Evolutionary conservation across 2,797 vertebrate genomes (phyloP).

Genomic region (Myotis findleyi): DNA sequence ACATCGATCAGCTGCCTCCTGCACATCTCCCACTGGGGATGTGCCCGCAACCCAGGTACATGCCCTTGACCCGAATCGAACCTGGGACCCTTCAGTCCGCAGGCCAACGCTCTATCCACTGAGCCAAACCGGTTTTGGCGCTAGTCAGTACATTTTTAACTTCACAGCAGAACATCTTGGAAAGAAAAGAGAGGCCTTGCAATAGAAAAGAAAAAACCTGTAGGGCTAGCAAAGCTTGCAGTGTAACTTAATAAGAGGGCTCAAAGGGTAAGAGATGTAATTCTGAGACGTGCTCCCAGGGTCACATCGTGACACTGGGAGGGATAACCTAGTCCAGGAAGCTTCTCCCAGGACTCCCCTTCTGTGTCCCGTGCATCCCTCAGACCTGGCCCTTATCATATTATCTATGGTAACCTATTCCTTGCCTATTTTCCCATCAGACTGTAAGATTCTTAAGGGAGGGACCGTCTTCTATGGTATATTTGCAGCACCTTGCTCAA

Average conservation of each 20-base stretch:
- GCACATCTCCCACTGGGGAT: too few relatives aligned
- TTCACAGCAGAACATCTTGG: background rate
- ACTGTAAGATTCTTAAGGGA: background rate
- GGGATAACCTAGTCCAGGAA: background rate
- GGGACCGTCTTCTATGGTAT: background rate
- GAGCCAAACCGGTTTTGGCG: too few relatives aligned
- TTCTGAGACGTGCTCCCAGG: background rate
- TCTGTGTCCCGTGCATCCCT: background rate
- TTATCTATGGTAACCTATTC: background rate
- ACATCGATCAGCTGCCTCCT: too few relatives aligned
- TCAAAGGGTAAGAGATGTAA: background rate
- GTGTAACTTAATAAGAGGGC: background rate
- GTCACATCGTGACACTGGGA: background rate
- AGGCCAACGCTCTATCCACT: too few relatives aligned
- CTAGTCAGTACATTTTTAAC: background rate
- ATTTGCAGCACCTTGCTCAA: slow-evolving; percentile 7
- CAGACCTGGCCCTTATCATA: background rate
- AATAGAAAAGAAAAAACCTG: background rate
- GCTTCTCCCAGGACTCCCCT: background rate
- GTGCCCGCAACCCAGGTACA: too few relatives aligned
- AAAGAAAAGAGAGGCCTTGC: background rate
- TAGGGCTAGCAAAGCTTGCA: background rate
- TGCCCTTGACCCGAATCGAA: too few relatives aligned
- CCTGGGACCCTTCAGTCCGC: too few relatives aligned
- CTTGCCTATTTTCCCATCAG: background rate